A percentile compares a stretch with the other conserved stretches of the same genome.
phyloP scores from a whole-genome alignment of 2,888 invertebrate genomes.

The Busseola fusca region DNA sequence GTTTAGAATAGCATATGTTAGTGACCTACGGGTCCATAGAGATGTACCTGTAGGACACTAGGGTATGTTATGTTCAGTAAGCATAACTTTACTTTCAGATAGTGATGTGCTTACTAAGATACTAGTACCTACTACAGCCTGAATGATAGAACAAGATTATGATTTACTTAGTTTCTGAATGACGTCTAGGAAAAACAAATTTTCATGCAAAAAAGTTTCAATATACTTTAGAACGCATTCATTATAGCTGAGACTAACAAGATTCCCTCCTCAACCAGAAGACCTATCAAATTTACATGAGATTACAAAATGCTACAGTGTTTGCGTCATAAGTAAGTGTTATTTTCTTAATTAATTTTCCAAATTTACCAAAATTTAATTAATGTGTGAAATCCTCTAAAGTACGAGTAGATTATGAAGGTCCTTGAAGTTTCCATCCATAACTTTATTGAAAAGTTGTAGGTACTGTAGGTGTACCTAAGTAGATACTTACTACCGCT shows the following conservation, averaged over 20 bases:
- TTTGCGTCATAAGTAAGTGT: constrained; percentile 21
- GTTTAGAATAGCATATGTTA: no score
- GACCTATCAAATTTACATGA: constrained; percentile 25
- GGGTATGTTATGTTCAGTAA: neutral
- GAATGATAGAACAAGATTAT: neutral
- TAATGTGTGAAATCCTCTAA: constrained; percentile 1
- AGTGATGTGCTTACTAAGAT: neutral
- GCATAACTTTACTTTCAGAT: no score
- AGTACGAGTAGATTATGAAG: constrained; percentile 2
- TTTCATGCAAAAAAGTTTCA: neutral
- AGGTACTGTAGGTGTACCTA: neutral
- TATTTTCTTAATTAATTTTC: constrained; percentile 42
- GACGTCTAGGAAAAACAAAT: neutral
- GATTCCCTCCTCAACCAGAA: neutral
- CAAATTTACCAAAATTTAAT: constrained; percentile 2
- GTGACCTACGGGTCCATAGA: no score
- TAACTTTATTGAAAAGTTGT: neutral
- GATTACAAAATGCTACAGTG: constrained; percentile 22
- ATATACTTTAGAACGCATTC: neutral
- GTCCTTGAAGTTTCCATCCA: neutral
- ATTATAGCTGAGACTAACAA: constrained; percentile 1
- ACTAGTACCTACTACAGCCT: neutral
- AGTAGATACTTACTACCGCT: neutral
- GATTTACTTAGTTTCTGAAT: neutral
- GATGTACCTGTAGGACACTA: no score